phyloP scores from a whole-genome alignment of 2,888 invertebrate genomes.

The Muschampia plurimacula region DNA sequence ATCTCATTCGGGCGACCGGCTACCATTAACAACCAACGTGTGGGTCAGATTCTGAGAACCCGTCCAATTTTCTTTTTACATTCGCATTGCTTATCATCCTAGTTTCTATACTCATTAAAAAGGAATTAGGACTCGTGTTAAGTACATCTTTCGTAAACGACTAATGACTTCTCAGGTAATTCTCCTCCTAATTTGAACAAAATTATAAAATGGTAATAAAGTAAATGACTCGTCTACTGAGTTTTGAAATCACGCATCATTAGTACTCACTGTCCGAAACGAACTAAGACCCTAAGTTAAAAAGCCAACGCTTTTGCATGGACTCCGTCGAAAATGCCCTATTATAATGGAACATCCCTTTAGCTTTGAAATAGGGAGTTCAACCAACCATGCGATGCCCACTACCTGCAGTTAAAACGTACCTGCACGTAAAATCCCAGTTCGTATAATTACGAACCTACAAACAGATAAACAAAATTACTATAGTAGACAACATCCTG shows the following conservation, averaged over 20 bases:
- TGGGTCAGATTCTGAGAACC: constrained; percentile 48
- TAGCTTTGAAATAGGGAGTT: constrained; percentile 69
- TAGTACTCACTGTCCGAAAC: constrained; percentile 73
- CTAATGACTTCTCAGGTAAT: not conserved
- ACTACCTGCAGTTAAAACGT: constrained; percentile 65
- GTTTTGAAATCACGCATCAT: constrained; percentile 70
- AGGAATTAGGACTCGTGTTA: constrained; percentile 38
- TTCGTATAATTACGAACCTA: constrained; percentile 64
- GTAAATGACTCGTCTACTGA: constrained; percentile 37
- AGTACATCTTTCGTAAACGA: constrained; percentile 15
- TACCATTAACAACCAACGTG: constrained; percentile 48
- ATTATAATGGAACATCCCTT: constrained; percentile 69
- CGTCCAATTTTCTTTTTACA: constrained; percentile 65
- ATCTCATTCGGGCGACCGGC: constrained; percentile 42
- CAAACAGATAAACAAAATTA: constrained; percentile 63
- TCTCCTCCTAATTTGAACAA: not conserved
- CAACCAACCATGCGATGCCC: constrained; percentile 77
- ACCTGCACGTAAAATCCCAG: constrained; percentile 62
- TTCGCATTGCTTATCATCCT: constrained; percentile 18
- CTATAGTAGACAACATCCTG: constrained; percentile 67
- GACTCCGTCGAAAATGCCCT: constrained; percentile 62
- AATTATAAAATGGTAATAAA: constrained; percentile 19
- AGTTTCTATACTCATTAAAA: constrained; percentile 40
- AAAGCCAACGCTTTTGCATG: constrained; percentile 61
- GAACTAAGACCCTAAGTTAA: constrained; percentile 63